Conservation (phyloP, 2,113 vertebrate species). For the Sorex fumeus region DNA sequence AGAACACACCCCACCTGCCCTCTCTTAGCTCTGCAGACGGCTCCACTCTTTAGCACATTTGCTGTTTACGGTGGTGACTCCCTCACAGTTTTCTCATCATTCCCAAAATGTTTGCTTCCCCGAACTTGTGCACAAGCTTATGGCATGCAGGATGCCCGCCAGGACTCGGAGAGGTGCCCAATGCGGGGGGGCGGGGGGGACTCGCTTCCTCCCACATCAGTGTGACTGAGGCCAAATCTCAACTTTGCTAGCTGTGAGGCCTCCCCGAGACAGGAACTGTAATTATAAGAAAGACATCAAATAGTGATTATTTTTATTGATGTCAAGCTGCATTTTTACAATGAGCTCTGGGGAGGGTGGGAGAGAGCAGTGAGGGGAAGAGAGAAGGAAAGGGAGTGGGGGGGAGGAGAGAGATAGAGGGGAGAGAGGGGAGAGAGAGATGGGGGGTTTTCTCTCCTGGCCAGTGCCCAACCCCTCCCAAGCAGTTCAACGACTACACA, state of each 20-base stretch:
- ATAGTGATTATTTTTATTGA: constrained; percentile 81
- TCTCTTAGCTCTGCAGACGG: constrained; percentile 81
- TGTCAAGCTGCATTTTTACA: constrained; percentile 76
- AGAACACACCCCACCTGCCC: constrained; percentile 82
- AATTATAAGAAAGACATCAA: constrained; percentile 80
- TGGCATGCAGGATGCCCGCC: constrained; percentile 67
- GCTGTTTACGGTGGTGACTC: constrained; percentile 78
- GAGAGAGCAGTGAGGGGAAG: no score
- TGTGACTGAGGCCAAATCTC: constrained; percentile 66
- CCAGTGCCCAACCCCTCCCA: constrained; percentile 56
- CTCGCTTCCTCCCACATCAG: constrained; percentile 34
- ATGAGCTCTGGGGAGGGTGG: constrained; percentile 3
- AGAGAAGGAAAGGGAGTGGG: no score
- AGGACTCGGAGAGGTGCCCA: constrained; percentile 35
- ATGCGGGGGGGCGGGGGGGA: not conserved
- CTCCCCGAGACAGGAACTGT: constrained; percentile 64
- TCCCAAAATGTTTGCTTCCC: constrained; percentile 84
- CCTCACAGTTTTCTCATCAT: constrained; percentile 81
- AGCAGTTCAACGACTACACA: constrained; percentile 58
- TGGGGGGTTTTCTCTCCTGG: constrained; percentile 46
- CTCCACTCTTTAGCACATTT: constrained; percentile 82
- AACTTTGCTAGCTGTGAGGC: constrained; percentile 53
- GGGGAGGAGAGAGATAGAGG: no score
- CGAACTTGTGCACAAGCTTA: constrained; percentile 74
- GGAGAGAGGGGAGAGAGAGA: no score